Percentiles rank a stretch among this genome's conserved stretches.
Evolutionary conservation across 1,140 invertebrate species (phyloP).

Genomic region (Tetraneura akinire): DNA sequence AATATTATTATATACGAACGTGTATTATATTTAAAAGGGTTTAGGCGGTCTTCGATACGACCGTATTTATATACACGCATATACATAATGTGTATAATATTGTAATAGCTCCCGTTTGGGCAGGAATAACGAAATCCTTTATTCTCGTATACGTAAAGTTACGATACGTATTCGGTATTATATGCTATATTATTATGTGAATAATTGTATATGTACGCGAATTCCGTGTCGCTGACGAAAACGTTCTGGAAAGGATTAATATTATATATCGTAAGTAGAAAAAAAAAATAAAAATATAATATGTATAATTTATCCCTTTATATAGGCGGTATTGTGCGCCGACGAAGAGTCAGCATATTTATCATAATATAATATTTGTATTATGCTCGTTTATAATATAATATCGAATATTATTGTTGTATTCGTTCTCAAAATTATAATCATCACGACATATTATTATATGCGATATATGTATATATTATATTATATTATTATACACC

Average conservation of each 20-base stretch:
- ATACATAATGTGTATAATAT: too few species aligned
- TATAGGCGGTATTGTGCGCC: not conserved
- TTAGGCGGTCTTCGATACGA: not conserved
- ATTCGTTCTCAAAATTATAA: too few species aligned
- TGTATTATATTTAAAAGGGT: not conserved
- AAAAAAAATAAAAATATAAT: too few species aligned
- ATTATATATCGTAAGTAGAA: too few species aligned
- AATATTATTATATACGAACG: not conserved
- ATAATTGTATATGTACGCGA: not conserved
- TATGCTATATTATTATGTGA: not conserved
- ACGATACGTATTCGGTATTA: not conserved
- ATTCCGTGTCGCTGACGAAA: not conserved
- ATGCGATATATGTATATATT: too few species aligned
- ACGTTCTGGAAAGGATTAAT: conserved; percentile 24
- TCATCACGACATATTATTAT: too few species aligned
- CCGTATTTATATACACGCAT: too few species aligned
- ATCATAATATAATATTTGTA: not conserved
- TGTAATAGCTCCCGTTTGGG: not conserved
- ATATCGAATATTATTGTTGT: too few species aligned
- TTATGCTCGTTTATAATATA: too few species aligned
- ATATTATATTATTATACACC: too few species aligned
- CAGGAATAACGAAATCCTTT: not conserved
- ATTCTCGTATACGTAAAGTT: not conserved
- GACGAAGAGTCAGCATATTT: conserved; percentile 25
- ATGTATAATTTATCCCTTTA: not conserved